Conservation (phyloP, 2,113 vertebrate species). For the Labeo catla region DNA sequence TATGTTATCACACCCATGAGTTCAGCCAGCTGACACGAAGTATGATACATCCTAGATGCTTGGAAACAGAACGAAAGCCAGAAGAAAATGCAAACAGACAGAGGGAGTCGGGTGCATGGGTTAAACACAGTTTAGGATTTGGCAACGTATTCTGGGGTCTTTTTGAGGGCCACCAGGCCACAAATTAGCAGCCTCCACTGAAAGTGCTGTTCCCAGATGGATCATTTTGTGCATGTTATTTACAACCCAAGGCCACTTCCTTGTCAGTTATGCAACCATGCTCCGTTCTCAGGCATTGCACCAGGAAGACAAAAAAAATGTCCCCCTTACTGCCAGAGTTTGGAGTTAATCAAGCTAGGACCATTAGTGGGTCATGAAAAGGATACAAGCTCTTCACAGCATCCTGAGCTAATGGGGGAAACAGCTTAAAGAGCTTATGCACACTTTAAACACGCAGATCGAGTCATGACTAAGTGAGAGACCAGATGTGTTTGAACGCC, state of each 20-base stretch:
- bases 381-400: slow-evolving; percentile 33
- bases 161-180: slow-evolving; percentile 75
- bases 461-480: slow-evolving; percentile 57
- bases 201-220: slow-evolving; percentile 74
- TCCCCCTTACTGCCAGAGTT: slow-evolving; percentile 58
- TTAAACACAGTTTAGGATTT: slow-evolving; percentile 72
- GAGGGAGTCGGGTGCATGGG: slow-evolving; percentile 70
- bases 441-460: slow-evolving; percentile 47
- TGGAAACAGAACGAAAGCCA: slow-evolving; percentile 73
- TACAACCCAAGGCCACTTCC: slow-evolving; percentile 66
- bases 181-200: slow-evolving; percentile 66
- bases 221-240: slow-evolving; percentile 68
- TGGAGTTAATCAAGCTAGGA: slow-evolving; percentile 69
- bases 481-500: slow-evolving; percentile 58
- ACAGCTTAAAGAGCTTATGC: slow-evolving; percentile 53
- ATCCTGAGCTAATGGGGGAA: slow-evolving; percentile 33
- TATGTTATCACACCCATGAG: not conserved
- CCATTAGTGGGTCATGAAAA: slow-evolving; percentile 60
- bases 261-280: slow-evolving; percentile 66
- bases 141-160: slow-evolving; percentile 68
- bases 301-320: slow-evolving; percentile 27
- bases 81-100: slow-evolving; percentile 72
- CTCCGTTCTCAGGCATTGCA: slow-evolving; percentile 57
- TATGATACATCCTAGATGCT: slow-evolving; percentile 62
- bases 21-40: not conserved